phyloP scores from a whole-genome alignment of 1,140 invertebrate genomes.

The Zaprionus taronus region DNA sequence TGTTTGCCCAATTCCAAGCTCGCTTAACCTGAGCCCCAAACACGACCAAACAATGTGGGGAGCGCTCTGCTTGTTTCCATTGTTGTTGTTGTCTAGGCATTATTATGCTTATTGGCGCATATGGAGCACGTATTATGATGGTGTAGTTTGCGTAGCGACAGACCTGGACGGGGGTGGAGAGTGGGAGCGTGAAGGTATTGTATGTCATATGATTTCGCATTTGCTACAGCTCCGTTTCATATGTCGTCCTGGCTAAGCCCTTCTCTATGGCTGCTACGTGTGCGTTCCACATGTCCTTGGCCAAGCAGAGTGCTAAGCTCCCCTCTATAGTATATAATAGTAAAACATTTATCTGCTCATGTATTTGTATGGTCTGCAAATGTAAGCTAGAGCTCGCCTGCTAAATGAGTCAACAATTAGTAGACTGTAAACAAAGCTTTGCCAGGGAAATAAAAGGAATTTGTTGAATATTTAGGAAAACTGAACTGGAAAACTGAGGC shows the following conservation, averaged over 20 bases:
- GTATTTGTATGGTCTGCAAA: neutral
- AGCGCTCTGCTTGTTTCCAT: neutral
- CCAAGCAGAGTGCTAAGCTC: constrained; percentile 13
- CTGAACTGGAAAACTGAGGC: neutral
- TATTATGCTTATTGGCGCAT: constrained; percentile 64
- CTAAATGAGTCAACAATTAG: constrained; percentile 8
- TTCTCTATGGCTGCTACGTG: constrained; percentile 21
- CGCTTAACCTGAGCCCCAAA: constrained; percentile 25
- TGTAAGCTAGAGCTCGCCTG: neutral
- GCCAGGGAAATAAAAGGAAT: neutral
- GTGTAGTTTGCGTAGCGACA: constrained; percentile 27
- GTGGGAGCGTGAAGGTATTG: neutral
- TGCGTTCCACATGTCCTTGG: constrained; percentile 7
- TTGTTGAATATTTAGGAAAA: neutral
- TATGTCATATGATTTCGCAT: constrained; percentile 22
- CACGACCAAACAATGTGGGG: neutral
- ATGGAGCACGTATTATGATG: constrained; percentile 68
- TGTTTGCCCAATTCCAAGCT: constrained; percentile 22
- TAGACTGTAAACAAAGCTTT: neutral
- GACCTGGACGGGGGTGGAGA: neutral
- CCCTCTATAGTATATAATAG: neutral
- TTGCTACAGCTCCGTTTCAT: constrained; percentile 14
- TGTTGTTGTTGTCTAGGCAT: constrained; percentile 33
- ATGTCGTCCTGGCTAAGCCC: constrained; percentile 23
- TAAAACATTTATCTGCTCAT: neutral